These are phyloP conservation scores for Coleophora deauratella DNA, from an alignment of 2,888 invertebrate species.

Conservation along the genomic window DNA sequence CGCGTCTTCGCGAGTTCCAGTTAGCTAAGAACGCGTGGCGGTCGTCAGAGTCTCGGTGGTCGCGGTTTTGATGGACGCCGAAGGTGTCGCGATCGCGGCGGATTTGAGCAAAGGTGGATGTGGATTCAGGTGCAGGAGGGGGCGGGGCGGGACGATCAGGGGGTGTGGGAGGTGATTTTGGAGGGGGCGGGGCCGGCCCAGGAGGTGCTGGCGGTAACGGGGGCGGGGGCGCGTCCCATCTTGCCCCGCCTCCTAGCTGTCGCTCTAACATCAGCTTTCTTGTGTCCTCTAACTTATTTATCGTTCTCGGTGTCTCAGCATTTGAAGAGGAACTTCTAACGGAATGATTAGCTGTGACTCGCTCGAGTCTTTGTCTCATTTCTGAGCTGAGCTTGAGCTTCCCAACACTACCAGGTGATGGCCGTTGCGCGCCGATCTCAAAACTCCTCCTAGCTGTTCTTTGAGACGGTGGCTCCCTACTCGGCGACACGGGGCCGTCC, in stretches of 20 bases:
- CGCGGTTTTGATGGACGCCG: constrained; percentile 80
- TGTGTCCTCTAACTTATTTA: constrained; percentile 89
- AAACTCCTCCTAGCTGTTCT: constrained; percentile 76
- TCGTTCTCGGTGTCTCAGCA: constrained; percentile 80
- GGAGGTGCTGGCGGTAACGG: constrained; percentile 77
- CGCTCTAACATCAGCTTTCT: constrained; percentile 89
- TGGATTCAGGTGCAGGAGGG: constrained; percentile 75
- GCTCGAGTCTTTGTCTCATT: constrained; percentile 91
- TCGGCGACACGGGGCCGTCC: constrained; percentile 63
- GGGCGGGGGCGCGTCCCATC: constrained; percentile 79
- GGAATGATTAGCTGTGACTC: constrained; percentile 91
- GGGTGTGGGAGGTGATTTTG: constrained; percentile 71
- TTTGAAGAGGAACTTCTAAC: constrained; percentile 83
- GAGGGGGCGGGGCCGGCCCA: constrained; percentile 78
- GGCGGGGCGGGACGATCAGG: constrained; percentile 75
- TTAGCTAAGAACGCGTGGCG: constrained; percentile 68
- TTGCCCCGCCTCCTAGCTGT: constrained; percentile 81
- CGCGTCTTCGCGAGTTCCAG: constrained; percentile 62
- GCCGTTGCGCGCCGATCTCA: constrained; percentile 87
- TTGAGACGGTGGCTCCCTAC: constrained; percentile 56
- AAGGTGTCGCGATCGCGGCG: constrained; percentile 82
- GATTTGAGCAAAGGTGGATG: constrained; percentile 77
- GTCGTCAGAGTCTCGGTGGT: constrained; percentile 72
- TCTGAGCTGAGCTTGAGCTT: constrained; percentile 92
- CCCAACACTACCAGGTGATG: constrained; percentile 90